A percentile compares a stretch with the other conserved stretches of the same genome.
These are phyloP conservation scores for Drosophila quadrilineata DNA, from an alignment of 1,140 invertebrate species.

Conservation along the genomic window DNA sequence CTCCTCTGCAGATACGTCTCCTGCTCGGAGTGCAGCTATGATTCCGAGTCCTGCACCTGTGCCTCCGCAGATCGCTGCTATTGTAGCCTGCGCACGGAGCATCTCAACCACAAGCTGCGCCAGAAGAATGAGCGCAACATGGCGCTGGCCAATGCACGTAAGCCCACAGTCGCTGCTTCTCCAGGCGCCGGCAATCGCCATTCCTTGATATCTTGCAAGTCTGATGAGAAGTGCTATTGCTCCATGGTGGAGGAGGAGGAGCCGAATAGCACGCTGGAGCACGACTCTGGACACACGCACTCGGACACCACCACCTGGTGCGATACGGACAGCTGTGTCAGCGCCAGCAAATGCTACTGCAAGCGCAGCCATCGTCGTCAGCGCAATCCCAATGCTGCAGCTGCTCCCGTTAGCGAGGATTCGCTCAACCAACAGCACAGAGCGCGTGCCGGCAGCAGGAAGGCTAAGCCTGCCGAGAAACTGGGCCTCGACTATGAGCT, in stretches of 20 bases:
- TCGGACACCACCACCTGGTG: conserved; percentile 86
- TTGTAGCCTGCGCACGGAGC: conserved; percentile 84
- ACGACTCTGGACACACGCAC: conserved; percentile 53
- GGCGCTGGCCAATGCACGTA: conserved; percentile 43
- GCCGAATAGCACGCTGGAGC: conserved; percentile 64
- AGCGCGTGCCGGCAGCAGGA: conserved; percentile 24
- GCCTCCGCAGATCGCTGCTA: conserved; percentile 89
- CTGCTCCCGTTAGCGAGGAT: conserved; percentile 47
- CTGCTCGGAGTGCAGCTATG: conserved; percentile 92
- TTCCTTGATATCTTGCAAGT: conserved; percentile 79
- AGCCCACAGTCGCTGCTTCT: neutral
- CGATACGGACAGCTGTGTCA: conserved; percentile 92
- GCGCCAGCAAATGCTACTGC: conserved; percentile 95
- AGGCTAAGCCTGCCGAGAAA: conserved; percentile 83
- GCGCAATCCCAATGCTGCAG: conserved; percentile 30
- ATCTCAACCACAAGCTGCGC: conserved; percentile 66
- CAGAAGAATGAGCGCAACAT: conserved; percentile 63
- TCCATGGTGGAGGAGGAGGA: conserved; percentile 82
- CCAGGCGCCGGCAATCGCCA: conserved; percentile 43
- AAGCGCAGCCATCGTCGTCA: conserved; percentile 80
- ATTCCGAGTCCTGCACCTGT: conserved; percentile 90
- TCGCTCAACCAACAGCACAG: conserved; percentile 58
- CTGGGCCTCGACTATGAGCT: conserved; percentile 87
- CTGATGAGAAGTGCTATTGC: conserved; percentile 88
- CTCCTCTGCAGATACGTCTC: conserved; percentile 85